Base-by-base conservation (phyloP, 2,888 invertebrate species). In the Pemphredon lugubris region DNA sequence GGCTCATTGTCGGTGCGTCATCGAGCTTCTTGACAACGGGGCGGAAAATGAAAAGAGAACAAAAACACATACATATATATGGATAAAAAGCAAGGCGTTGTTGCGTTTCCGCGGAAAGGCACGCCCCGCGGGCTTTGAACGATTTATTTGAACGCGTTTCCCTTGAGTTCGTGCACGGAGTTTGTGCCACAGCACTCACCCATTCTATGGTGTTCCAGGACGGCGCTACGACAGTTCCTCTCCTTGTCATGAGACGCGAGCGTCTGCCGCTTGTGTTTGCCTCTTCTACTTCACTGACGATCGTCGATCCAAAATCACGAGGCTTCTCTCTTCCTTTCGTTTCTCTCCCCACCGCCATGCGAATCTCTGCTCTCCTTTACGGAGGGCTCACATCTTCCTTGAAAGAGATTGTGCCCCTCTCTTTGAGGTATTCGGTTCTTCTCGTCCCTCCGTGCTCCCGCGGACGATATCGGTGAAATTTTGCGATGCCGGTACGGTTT, bases 141-240 rank as follows among this genome's bases (percentile, higher is more conserved):
- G 4, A 21, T 37, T 59, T 63, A 59, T 58, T 69, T 64, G 59
- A 59, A 59, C 53, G 37, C 39, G 40, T 20, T 18, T 14, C n/a
- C n/a, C n/a, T n/a, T n/a, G n/a, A n/a, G n/a, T n/a, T n/a, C n/a
- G n/a, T n/a, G n/a, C 7, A n/a, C 32, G n/a, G 16, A 11, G 37
- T 14, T 30, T 21, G 42, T 30, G 26, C 16, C 37, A 48, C 18
- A 47, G 47, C 54, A 65, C 70, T 80, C 76, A 80, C 82, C 80
- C 80, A 80, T 80, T 81, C 79, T 80, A 71, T 63, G 55, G 32
- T 66, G 57, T 55, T 54, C 71, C 48, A 69, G 64, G 51, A 47
- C 68, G 67, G 51, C 50, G 61, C 47, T 40, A 63, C 48, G 32
- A 18, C 39, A 58, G 13, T 30, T 69, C 66, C 45, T 75, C 60